Evolutionary conservation across 2,797 vertebrate genomes (phyloP).

Genomic region (Enteromius trimaculatus): DNA sequence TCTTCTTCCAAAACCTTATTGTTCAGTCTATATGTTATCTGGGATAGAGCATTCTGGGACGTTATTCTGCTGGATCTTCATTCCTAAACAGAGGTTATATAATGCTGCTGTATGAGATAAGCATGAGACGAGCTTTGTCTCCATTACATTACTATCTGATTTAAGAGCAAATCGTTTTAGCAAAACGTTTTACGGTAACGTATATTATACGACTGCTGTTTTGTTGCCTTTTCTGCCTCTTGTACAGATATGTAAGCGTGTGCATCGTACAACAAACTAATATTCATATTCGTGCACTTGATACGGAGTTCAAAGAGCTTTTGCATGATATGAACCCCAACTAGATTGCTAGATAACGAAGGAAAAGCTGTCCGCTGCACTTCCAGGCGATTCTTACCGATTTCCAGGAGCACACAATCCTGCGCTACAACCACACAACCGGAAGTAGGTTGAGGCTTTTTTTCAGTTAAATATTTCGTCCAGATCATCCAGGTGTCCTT

Average conservation of each 20-base stretch:
- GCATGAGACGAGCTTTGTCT: slow-evolving; percentile 2
- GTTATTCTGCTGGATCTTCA: not conserved
- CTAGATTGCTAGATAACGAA: not conserved
- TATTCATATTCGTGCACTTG: not conserved
- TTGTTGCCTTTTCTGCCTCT: not conserved
- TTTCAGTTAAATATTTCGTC: slow-evolving; percentile 15
- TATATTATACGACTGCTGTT: not conserved
- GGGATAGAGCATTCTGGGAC: not conserved
- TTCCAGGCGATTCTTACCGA: slow-evolving; percentile 43
- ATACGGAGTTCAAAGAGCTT: not conserved
- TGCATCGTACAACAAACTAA: not conserved
- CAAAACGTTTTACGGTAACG: not conserved
- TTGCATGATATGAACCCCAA: not conserved
- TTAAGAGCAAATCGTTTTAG: not conserved
- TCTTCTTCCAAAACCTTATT: not conserved
- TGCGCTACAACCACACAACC: slow-evolving; percentile 28
- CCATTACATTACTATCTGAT: not conserved
- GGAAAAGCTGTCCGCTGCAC: not conserved
- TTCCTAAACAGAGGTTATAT: slow-evolving; percentile 1
- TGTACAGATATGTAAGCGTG: not conserved
- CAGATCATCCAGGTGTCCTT: not conserved
- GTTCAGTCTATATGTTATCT: not conserved
- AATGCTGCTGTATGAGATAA: not conserved
- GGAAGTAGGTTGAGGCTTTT: slow-evolving; percentile 38
- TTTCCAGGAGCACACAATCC: not conserved